These are phyloP conservation scores for Medauroidea extradentata DNA, from an alignment of 1,140 invertebrate genomes.

Conservation along the genomic window DNA sequence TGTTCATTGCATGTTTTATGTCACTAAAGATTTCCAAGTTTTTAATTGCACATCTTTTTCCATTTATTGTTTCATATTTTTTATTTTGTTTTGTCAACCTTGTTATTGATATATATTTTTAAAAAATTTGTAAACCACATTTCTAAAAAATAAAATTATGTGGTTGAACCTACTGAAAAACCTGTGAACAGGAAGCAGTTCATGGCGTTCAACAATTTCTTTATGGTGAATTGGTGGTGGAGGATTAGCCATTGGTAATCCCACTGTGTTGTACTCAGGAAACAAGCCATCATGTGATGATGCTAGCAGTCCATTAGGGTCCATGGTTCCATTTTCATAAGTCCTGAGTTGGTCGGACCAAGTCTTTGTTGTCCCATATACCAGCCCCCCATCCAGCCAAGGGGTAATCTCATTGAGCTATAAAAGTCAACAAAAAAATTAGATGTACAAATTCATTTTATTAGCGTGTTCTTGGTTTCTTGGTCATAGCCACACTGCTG, in stretches of 20 bases:
- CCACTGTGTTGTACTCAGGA: constrained; percentile 48
- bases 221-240: constrained; percentile 50
- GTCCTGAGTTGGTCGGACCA: constrained; percentile 53
- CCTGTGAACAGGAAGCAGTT: constrained; percentile 45
- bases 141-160: neutral
- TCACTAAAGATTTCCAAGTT: too few species aligned
- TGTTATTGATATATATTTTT: constrained; percentile 8
- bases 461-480: too few species aligned
- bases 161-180: constrained; percentile 51
- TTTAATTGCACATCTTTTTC: too few species aligned
- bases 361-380: constrained; percentile 56
- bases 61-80: too few species aligned
- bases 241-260: constrained; percentile 56
- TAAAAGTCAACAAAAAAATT: constrained; percentile 8
- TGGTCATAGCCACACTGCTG: too few species aligned
- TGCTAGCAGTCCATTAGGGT: constrained; percentile 43
- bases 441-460: neutral
- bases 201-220: constrained; percentile 37
- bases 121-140: neutral
- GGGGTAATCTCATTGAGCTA: constrained; percentile 60
- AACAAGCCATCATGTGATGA: constrained; percentile 42
- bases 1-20: too few species aligned
- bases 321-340: constrained; percentile 46
- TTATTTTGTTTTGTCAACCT: too few species aligned
- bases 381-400: constrained; percentile 55